phyloP scores from a whole-genome alignment of 2,888 invertebrate genomes.

The Andrena trimmerana region DNA sequence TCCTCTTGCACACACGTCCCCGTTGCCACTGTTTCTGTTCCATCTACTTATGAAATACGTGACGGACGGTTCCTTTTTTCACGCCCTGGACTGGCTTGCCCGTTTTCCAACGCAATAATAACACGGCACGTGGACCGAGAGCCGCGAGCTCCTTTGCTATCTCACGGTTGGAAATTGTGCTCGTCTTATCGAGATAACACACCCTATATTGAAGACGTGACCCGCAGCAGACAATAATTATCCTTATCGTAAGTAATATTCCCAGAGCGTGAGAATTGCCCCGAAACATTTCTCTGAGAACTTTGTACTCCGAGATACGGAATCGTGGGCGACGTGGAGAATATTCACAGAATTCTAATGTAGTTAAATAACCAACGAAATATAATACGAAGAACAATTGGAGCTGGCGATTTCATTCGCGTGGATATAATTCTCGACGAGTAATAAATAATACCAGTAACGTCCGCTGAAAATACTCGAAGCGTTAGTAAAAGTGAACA shows the following conservation, averaged over 20 bases:
- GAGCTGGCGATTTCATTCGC: too few species aligned
- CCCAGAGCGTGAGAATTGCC: constrained; percentile 17
- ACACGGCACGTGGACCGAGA: background rate
- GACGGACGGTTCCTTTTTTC: background rate
- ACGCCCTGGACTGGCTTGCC: background rate
- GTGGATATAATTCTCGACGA: too few species aligned
- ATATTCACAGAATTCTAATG: background rate
- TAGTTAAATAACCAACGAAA: background rate
- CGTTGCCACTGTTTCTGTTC: background rate
- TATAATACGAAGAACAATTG: background rate
- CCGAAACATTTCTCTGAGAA: background rate
- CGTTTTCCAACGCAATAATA: background rate
- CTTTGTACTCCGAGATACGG: constrained; percentile 1
- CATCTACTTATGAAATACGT: constrained; percentile 6
- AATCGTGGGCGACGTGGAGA: background rate
- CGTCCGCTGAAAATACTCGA: background rate
- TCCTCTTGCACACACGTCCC: background rate
- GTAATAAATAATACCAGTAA: too few species aligned
- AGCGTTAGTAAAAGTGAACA: background rate
- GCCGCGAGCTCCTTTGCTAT: constrained; percentile 18
- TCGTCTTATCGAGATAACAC: constrained; percentile 27
- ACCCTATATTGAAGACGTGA: constrained; percentile 57
- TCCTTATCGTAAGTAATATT: constrained; percentile 44
- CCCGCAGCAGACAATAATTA: constrained; percentile 59
- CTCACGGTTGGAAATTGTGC: constrained; percentile 17